Base-by-base conservation (phyloP, 2,888 invertebrate genomes). In the Trimorus sp. region DNA sequence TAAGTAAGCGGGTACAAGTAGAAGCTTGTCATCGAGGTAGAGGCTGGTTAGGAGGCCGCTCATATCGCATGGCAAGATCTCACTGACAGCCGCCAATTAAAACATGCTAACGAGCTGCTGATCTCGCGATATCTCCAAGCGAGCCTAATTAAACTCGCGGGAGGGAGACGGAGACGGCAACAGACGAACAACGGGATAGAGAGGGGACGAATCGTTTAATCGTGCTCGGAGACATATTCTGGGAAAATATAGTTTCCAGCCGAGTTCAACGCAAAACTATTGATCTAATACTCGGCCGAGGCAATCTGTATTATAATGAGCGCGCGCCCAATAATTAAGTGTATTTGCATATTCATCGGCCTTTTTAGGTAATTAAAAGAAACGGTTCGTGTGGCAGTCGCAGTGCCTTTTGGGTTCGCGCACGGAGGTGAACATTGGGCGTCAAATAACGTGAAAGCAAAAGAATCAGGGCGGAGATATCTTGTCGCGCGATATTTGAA, bases 91-190 rank as follows among this genome's bases (percentile, higher is more conserved):
- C 90, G 90, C 91, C 91, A 91, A 91, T 91, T 91, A 91, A 91
- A 91, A 91, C 91, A 90, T 91, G 91, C 91, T 91, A 91, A 91
- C 91, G 91, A 91, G 91, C 91, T 90, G 90, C 90, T 90, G 91
- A 91, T 91, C 90, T 86, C 88, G 88, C 89, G 90, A 90, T 90
- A 90, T 90, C 90, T 89, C 84, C 71, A 80, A 85, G 85, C 84
- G 80, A 83, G 88, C 89, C 90, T 90, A 90, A 90, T 90, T 90
- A 90, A 90, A 90, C 90, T 88, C 89, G 86, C 87, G 87, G 86
- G 85, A 78, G 85, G 68, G 62, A 70, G 80, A 82, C 79, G 73
- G 65, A 62, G 83, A 80, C 66, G 68, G 79, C 42, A 75, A 77
- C 70, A 66, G 74, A 76, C 79, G 73, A 81, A 81, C 69, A 71